phyloP scores from a whole-genome alignment of 2,113 vertebrate genomes.

The Protobothrops flavoviridis region DNA sequence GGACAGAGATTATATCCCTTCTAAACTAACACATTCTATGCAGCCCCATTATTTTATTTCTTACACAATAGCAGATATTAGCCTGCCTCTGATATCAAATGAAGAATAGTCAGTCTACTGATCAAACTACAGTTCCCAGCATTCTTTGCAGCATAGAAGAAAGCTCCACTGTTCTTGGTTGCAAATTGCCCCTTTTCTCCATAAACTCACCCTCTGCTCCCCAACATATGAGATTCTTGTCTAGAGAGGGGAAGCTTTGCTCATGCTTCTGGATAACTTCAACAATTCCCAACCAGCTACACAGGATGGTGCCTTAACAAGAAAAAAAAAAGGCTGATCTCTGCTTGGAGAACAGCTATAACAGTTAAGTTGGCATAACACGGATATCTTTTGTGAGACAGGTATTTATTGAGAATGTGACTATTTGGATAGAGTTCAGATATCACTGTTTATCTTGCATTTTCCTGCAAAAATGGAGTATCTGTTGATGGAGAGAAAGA shows the following conservation, averaged over 20 bases:
- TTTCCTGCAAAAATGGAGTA: not conserved
- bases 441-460: not conserved
- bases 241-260: not conserved
- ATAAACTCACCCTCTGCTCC: not conserved
- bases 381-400: not conserved
- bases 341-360: not conserved
- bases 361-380: not conserved
- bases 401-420: not conserved
- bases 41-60: not conserved
- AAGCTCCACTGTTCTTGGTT: not conserved
- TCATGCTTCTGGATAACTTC: not conserved
- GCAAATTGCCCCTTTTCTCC: not conserved
- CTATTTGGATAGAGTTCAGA: not conserved
- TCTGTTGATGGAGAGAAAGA: too few relatives aligned
- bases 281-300: not conserved
- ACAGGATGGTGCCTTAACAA: not conserved
- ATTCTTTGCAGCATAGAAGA: not conserved
- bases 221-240: not conserved
- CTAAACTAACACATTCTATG: not conserved
- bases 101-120: not conserved
- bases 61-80: not conserved
- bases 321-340: not conserved
- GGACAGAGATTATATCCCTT: not conserved
- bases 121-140: not conserved
- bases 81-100: not conserved